phyloP scores from a whole-genome alignment of 1,140 invertebrate species.

The Mizuhopecten yessoensis region DNA sequence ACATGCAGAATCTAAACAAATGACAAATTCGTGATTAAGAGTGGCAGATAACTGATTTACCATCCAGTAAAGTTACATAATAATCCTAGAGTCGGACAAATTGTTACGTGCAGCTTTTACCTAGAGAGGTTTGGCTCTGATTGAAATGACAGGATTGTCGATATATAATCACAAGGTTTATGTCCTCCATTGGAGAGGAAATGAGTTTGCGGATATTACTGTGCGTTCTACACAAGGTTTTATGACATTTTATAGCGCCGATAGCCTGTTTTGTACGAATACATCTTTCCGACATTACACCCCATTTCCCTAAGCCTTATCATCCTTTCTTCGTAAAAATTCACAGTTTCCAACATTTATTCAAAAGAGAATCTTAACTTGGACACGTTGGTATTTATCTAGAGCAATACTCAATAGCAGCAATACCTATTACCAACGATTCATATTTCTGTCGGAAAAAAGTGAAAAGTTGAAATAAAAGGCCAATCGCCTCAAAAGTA shows the following conservation, averaged over 20 bases:
- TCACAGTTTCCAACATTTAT: no score
- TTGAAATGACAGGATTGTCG: conserved; percentile 20
- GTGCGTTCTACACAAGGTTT: not conserved
- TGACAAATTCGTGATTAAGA: not conserved
- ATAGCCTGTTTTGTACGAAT: not conserved
- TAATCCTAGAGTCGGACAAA: not conserved
- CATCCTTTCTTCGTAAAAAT: not conserved
- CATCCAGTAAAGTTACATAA: not conserved
- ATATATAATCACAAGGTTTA: not conserved
- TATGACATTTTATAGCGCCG: not conserved
- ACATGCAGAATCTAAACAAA: not conserved
- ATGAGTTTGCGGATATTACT: conserved; percentile 18
- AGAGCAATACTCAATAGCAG: no score
- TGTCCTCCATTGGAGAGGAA: conserved; percentile 16
- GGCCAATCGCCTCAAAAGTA: no score
- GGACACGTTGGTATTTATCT: no score
- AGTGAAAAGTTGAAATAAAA: no score
- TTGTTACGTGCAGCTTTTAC: not conserved
- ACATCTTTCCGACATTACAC: not conserved
- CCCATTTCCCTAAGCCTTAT: not conserved
- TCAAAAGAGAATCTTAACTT: no score
- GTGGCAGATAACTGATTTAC: not conserved
- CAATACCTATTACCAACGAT: no score
- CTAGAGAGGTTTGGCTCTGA: not conserved
- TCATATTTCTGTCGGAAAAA: no score